These are phyloP conservation scores for Scaptomyza cyrtandrae DNA, from an alignment of 2,888 invertebrate genomes.

Conservation along the genomic window DNA sequence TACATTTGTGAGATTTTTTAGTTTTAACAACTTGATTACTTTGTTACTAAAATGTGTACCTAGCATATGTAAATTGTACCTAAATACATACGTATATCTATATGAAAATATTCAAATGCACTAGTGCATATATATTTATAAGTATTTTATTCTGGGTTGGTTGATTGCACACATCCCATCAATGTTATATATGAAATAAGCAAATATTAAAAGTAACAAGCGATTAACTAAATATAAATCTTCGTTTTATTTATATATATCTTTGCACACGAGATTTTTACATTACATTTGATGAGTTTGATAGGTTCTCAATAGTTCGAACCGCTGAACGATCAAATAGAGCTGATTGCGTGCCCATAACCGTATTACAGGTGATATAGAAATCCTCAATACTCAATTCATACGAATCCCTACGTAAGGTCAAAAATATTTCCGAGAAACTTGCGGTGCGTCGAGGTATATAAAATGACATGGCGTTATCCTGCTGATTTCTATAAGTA, in stretches of 20 bases:
- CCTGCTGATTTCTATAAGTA: constrained; percentile 33
- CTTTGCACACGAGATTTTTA: no score
- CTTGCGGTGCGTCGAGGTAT: constrained; percentile 34
- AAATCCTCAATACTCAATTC: constrained; percentile 69
- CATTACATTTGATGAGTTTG: neutral
- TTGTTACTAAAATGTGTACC: constrained; percentile 1
- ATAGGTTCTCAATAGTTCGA: neutral
- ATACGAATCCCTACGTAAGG: constrained; percentile 55
- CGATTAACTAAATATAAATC: neutral
- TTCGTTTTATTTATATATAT: neutral
- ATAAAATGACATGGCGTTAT: constrained; percentile 41
- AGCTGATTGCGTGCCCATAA: constrained; percentile 25
- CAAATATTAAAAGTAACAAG: neutral
- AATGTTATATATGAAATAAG: constrained; percentile 5
- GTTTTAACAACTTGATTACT: neutral
- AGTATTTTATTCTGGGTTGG: constrained; percentile 6
- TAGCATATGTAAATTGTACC: no score
- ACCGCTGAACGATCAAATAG: constrained; percentile 38
- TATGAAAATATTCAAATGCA: neutral
- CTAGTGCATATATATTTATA: neutral
- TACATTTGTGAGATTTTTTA: neutral
- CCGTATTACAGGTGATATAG: constrained; percentile 52
- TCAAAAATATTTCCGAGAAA: constrained; percentile 55
- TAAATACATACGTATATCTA: neutral
- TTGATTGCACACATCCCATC: constrained; percentile 3